Evolutionary conservation across 2,113 vertebrate species (phyloP).

Genomic region (Rana temporaria): DNA sequence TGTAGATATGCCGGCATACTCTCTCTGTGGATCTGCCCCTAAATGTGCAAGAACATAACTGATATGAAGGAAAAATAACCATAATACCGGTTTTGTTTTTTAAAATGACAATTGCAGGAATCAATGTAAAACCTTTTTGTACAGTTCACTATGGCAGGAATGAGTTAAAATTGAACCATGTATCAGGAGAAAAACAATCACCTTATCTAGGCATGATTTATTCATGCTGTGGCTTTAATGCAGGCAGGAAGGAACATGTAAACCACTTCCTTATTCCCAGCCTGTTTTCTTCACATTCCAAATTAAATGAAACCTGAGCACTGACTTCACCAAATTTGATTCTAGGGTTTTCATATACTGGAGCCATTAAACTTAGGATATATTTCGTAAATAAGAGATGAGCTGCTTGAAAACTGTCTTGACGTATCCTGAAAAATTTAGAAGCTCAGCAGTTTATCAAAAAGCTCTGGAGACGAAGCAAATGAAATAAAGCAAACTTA

Average conservation of each 20-base stretch:
- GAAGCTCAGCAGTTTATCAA: conserved; percentile 55
- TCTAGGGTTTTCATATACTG: conserved; percentile 42
- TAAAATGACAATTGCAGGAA: no score
- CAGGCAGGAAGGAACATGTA: conserved; percentile 36
- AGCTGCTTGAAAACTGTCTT: conserved; percentile 53
- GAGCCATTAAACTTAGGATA: conserved; percentile 54
- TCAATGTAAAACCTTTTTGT: background rate
- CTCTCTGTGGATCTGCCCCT: no score
- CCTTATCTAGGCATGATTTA: conserved; percentile 53
- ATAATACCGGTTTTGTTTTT: no score
- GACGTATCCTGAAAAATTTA: conserved; percentile 53
- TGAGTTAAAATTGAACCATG: conserved; percentile 6
- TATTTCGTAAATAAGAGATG: conserved; percentile 56
- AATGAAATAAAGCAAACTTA: conserved; percentile 57
- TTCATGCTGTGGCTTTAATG: conserved; percentile 41
- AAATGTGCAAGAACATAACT: no score
- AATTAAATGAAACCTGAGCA: conserved; percentile 56
- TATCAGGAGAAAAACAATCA: conserved; percentile 41
- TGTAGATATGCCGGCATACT: no score
- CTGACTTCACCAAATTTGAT: conserved; percentile 50
- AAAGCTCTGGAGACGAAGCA: conserved; percentile 54
- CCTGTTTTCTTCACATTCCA: conserved; percentile 46
- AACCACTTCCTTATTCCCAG: conserved; percentile 43
- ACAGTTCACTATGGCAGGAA: background rate
- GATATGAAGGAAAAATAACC: no score